These are phyloP conservation scores for Elgonia sp. DNA, from an alignment of 2,888 invertebrate genomes.

Conservation along the genomic window DNA sequence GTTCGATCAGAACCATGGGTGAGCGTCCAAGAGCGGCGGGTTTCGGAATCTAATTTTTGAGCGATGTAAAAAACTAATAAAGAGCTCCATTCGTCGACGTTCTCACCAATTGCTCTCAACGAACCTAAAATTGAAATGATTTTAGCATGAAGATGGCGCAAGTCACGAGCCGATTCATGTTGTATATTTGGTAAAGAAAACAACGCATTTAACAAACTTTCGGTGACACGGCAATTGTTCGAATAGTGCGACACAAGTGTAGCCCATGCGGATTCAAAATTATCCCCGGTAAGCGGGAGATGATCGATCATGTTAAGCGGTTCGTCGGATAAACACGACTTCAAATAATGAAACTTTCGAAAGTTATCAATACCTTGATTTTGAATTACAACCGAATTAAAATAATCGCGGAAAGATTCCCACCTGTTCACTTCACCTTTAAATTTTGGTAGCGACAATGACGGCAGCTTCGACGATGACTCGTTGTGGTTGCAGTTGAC, in stretches of 20 bases:
- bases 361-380: conserved; percentile 13
- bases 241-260: conserved; percentile 17
- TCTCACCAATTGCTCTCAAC: neutral
- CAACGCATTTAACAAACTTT: conserved; percentile 20
- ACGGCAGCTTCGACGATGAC: neutral
- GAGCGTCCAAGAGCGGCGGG: too few species aligned
- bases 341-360: conserved; percentile 47
- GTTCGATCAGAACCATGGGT: too few species aligned
- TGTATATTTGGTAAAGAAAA: neutral
- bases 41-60: too few species aligned
- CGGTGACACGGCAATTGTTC: conserved; percentile 20
- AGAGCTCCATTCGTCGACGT: neutral
- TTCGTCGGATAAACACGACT: conserved; percentile 29
- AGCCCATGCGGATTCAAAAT: conserved; percentile 32
- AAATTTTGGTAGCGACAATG: conserved; percentile 9
- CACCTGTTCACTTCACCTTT: conserved; percentile 22
- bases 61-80: too few species aligned
- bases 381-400: conserved; percentile 19
- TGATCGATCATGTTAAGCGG: conserved; percentile 38
- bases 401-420: conserved; percentile 40
- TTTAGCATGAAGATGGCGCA: conserved; percentile 11
- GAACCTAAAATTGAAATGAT: conserved; percentile 23
- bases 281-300: conserved; percentile 12
- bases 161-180: neutral
- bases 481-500: too few species aligned